These are phyloP conservation scores for Chrysolina haemoptera DNA, from an alignment of 2,888 invertebrate genomes.

Conservation along the genomic window DNA sequence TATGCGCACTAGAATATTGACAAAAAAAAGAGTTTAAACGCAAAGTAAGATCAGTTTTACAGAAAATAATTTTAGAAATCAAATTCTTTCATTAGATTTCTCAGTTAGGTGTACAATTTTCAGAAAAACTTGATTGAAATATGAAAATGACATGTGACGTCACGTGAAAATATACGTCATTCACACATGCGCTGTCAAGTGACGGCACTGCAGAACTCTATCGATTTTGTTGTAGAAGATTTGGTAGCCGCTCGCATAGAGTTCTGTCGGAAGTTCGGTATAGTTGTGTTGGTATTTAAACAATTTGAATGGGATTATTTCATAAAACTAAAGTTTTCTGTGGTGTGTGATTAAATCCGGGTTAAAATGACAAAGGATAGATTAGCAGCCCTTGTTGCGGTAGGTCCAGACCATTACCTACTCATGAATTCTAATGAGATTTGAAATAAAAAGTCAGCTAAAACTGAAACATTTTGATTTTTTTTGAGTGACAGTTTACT, in stretches of 20 bases:
- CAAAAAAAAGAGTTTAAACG: conserved; percentile 42
- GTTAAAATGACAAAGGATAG: conserved; percentile 92
- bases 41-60: conserved; percentile 31
- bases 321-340: conserved; percentile 78
- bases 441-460: conserved; percentile 39
- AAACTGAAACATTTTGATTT: conserved; percentile 40
- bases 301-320: conserved; percentile 85
- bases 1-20: conserved; percentile 50
- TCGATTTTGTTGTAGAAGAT: conserved; percentile 80
- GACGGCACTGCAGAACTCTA: conserved; percentile 80
- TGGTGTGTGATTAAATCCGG: conserved; percentile 73
- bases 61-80: conserved; percentile 24
- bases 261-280: conserved; percentile 74
- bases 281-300: conserved; percentile 82
- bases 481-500: conserved; percentile 36
- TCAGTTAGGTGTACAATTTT: conserved; percentile 44
- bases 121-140: conserved; percentile 41
- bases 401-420: conserved; percentile 71
- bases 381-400: conserved; percentile 96
- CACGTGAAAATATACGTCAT: conserved; percentile 66
- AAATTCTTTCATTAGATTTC: conserved; percentile 31
- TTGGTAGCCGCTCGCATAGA: conserved; percentile 54
- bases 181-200: conserved; percentile 71
- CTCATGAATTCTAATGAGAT: conserved; percentile 45
- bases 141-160: conserved; percentile 61